Base-by-base conservation (phyloP, 2,888 invertebrate species). In the Oligia fasciuncula region DNA sequence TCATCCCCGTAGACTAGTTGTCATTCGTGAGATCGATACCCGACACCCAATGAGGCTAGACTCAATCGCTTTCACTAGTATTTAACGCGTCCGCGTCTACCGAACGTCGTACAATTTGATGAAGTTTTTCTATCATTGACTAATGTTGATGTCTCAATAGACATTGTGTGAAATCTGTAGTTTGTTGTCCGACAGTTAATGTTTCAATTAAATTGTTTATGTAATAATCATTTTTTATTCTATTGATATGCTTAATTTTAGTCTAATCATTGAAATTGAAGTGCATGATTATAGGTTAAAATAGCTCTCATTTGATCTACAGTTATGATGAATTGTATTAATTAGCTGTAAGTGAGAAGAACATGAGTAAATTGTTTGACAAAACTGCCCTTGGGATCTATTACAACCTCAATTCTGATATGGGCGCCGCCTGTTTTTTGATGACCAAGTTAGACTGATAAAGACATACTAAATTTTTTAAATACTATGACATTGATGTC, bases 131-230 rank as follows among this genome's bases (percentile, higher is more conserved):
- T 93, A 92, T 92, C 91, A 91, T 92, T 92, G 86, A 91, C 89
- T 92, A 90, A 92, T 93, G 92, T 95, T 94, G 87, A 93, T 93
- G 94, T 95, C 92, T 94, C 76, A 77, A 79, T 85, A 87, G 85
- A 85, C 86, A 92, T 94, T 94, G 94, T 94, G 95, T 96, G 94
- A 92, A 94, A 93, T 93, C 92, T 94, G 95, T 95, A 95, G 96
- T 96, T 96, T 96, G 95, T 96, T 96, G 96, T 96, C 96, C 95
- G 95, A 95, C 91, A 94, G 95, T 96, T 96, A 93, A 95, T 95
- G 94, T 96, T 96, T 94, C 93, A 93, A 96, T 96, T 95, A 95
- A 96, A 96, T 95, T 96, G 96, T 96, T 96, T 96, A 96, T 95
- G 94, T 96, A 95, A 95, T 95, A 94, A 95, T 94, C 91, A 93